Evolutionary conservation across 2,797 vertebrate genomes (phyloP).

Genomic region (Xiphorhynchus erythropygius): DNA sequence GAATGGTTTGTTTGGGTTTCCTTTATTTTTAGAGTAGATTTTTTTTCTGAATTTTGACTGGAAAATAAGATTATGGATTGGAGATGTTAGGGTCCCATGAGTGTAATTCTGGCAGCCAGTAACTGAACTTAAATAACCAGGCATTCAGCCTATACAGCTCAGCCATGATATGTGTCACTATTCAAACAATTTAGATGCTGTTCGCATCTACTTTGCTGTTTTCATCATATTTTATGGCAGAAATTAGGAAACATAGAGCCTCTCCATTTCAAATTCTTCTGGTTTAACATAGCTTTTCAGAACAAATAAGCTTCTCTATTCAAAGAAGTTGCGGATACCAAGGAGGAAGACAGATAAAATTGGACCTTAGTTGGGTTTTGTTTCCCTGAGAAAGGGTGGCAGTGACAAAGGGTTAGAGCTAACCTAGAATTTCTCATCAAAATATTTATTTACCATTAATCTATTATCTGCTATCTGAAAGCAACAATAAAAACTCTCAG

Average conservation of each 20-base stretch:
- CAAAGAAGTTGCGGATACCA: neutral
- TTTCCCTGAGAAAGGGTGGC: neutral
- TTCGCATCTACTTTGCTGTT: neutral
- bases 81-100: neutral
- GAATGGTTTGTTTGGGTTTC: neutral
- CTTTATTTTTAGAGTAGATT: neutral
- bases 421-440: neutral
- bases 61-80: constrained; percentile 10
- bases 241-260: neutral
- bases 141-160: neutral
- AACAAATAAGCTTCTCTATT: constrained; percentile 1
- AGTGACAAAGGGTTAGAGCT: neutral
- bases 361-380: neutral
- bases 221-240: neutral
- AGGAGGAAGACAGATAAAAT: neutral
- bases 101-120: neutral
- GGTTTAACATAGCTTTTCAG: neutral
- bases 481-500: neutral
- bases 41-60: constrained; percentile 11
- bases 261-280: neutral
- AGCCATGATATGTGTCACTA: neutral
- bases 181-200: neutral
- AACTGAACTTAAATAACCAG: neutral
- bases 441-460: neutral
- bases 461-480: neutral